Base-by-base conservation (phyloP, 2,888 invertebrate genomes). In the Uropetala carovei region DNA sequence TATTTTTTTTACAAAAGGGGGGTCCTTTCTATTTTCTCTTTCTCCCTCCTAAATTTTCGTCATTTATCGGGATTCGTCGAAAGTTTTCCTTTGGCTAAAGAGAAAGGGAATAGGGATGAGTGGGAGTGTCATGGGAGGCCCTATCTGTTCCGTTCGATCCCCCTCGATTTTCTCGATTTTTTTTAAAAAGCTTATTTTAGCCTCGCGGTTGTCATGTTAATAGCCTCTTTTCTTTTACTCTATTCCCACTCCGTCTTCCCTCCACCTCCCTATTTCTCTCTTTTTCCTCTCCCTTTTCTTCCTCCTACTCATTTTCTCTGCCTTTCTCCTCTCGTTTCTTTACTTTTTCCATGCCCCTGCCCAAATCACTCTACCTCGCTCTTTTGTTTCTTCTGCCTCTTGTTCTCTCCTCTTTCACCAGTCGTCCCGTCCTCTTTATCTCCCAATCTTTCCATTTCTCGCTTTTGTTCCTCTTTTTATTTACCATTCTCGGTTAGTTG, bases 11-110 rank as follows among this genome's bases (percentile, higher is more conserved):
- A 75, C 7, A 75, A 75, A 22, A 22, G 3, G 0, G 10, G 9
- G 10, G 22, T 22, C 22, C 22, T 27, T 27, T 75, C 27, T 11
- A 22, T 11, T 27, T 27, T 75, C 27, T 75, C 22, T 68, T 18
- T 64, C 64, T n/a, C n/a, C 75, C 11, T 75, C 27, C 75, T 11
- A 18, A 27, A 75, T 75, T 75, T 27, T 14, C 75, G 13, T 75
- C 27, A 75, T 75, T 75, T 75, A 27, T 27, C 22, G 27, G 13
- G 22, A 11, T 27, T 27, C 75, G 75, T 13, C 27, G 75, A 75
- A 75, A 75, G 75, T 75, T 75, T 75, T 75, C 75, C 27, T 43
- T 43, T 43, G 75, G 75, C 18, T 27, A 75, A 75, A 68, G 22
- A 22, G 75, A 75, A 68, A 75, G 27, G 22, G 75, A 27, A 75